Percentiles rank a stretch among this genome's conserved stretches.
phyloP scores from a whole-genome alignment of 2,797 vertebrate genomes.

The Sebastes steindachneri region DNA sequence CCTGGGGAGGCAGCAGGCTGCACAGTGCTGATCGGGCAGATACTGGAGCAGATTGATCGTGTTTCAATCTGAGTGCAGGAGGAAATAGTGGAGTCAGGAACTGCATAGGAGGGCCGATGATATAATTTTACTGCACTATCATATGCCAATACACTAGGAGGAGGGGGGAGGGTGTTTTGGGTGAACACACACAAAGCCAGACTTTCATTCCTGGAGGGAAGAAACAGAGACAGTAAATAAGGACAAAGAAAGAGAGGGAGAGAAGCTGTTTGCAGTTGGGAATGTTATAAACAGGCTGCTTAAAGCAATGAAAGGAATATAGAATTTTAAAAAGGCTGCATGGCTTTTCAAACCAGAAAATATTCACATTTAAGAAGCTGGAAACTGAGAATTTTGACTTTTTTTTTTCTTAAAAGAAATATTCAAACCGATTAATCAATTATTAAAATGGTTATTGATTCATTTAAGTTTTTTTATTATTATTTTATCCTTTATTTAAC shows the following conservation, averaged over 20 bases:
- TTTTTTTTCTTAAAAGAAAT: too few species aligned
- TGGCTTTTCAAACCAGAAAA: too few species aligned
- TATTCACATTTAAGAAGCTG: too few species aligned
- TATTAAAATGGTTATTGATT: too few species aligned
- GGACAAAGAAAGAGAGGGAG: constrained; percentile 10
- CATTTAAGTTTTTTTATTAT: too few species aligned
- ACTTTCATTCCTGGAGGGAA: constrained; percentile 4
- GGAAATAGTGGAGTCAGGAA: constrained; percentile 26
- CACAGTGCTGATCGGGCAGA: constrained; percentile 6
- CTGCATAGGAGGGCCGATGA: constrained; percentile 13
- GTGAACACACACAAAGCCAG: constrained; percentile 2
- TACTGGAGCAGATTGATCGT: constrained; percentile 24
- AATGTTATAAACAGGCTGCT: constrained; percentile 17
- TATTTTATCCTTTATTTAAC: too few species aligned
- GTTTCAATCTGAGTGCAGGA: constrained; percentile 20
- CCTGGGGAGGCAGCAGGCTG: constrained; percentile 7
- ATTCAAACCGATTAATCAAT: too few species aligned
- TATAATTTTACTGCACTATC: constrained; percentile 36
- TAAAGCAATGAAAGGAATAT: not conserved
- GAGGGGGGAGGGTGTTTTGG: not conserved
- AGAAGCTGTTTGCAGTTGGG: constrained; percentile 22
- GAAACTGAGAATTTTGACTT: too few species aligned
- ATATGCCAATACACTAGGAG: not conserved
- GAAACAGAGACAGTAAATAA: constrained; percentile 3
- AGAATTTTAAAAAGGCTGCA: not conserved